These are phyloP conservation scores for Camponotus floridanus DNA, from an alignment of 1,140 invertebrate species.

Conservation along the genomic window DNA sequence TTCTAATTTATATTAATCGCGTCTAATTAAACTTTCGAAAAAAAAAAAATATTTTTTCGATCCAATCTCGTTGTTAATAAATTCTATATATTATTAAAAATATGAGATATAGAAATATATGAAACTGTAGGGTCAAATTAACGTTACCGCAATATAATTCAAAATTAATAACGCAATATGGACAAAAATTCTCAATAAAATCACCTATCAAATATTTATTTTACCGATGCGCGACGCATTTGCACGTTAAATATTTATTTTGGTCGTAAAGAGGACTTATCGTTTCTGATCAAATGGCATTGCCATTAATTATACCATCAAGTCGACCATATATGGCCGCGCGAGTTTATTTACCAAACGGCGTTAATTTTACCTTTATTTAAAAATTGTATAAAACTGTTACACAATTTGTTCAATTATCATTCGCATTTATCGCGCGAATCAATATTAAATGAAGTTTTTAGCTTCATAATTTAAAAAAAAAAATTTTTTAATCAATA, in stretches of 20 bases:
- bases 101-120: background rate
- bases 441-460: background rate
- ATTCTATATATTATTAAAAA: background rate
- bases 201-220: conserved; percentile 23
- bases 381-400: background rate
- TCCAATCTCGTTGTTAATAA: background rate
- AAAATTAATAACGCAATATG: conserved; percentile 24
- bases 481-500: background rate
- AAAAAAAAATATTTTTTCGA: background rate
- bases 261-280: conserved; percentile 27
- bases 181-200: conserved; percentile 46
- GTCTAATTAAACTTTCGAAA: background rate
- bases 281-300: conserved; percentile 18
- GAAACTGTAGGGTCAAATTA: background rate
- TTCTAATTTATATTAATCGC: background rate
- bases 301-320: conserved; percentile 22
- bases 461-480: background rate
- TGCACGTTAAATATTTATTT: conserved; percentile 44
- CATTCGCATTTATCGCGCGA: background rate
- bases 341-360: background rate
- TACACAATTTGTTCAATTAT: background rate
- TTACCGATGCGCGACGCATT: conserved; percentile 30
- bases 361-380: background rate
- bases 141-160: conserved; percentile 8
- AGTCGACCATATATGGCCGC: background rate